Conservation (phyloP, 1,140 invertebrate genomes). For the Diploscapter pachys region DNA sequence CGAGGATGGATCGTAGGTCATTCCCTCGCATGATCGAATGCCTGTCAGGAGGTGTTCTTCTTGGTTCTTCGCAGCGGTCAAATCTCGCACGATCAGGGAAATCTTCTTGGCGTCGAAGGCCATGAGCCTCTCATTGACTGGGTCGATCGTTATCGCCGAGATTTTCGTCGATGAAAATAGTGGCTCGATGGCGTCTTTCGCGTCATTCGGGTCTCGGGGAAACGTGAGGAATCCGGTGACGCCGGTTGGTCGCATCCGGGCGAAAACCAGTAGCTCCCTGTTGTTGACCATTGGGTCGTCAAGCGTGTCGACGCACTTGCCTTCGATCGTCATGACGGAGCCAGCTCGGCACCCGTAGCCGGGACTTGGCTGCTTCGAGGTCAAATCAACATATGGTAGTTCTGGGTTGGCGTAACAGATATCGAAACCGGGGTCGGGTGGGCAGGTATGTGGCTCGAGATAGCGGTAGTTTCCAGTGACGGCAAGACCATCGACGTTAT, state of each 20-base stretch:
- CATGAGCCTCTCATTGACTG: conserved; percentile 2
- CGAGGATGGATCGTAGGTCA: conserved; percentile 79
- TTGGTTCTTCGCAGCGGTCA: conserved; percentile 2
- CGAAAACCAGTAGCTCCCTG: conserved; percentile 3
- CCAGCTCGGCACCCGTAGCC: conserved; percentile 10
- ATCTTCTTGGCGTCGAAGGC: conserved; percentile 7
- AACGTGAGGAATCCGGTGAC: conserved; percentile 9
- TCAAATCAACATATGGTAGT: conserved; percentile 11
- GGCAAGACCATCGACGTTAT: too few relatives aligned
- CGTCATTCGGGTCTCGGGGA: not conserved
- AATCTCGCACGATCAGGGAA: conserved; percentile 10
- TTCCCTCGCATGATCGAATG: conserved; percentile 69
- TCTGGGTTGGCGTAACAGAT: conserved; percentile 5
- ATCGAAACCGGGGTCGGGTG: conserved; percentile 3
- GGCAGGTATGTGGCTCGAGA: conserved; percentile 9
- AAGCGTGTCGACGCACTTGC: not conserved
- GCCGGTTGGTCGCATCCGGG: conserved; percentile 8
- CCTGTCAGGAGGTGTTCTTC: conserved; percentile 10
- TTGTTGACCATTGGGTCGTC: not conserved
- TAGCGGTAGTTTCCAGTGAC: not conserved
- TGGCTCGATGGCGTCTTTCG: not conserved
- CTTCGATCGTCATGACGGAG: not conserved
- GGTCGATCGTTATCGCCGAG: conserved; percentile 15
- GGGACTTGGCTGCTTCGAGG: not conserved
- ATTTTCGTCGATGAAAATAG: not conserved